A percentile compares a stretch with the other conserved stretches of the same genome.
phyloP scores from a whole-genome alignment of 1,140 invertebrate genomes.

The Lepidurus packardi region DNA sequence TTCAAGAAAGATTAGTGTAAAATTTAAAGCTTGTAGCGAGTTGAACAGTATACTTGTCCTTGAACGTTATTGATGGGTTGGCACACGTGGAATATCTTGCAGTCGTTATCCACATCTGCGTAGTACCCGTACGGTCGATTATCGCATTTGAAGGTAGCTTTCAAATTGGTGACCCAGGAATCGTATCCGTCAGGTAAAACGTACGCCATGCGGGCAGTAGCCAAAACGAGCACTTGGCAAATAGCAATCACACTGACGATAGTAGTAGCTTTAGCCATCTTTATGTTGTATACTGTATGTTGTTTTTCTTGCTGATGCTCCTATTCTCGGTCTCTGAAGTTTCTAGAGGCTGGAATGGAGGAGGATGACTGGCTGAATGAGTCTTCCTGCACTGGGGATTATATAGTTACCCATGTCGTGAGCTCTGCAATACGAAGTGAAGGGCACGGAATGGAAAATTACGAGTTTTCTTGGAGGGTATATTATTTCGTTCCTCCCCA shows the following conservation, averaged over 20 bases:
- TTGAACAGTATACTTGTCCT: conserved; percentile 34
- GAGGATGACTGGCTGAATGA: not conserved
- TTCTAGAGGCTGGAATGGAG: not conserved
- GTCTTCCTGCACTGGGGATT: not conserved
- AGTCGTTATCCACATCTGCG: conserved; percentile 45
- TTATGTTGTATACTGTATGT: not conserved
- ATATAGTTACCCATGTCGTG: not conserved
- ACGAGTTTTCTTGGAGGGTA: not conserved
- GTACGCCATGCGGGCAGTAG: conserved; percentile 36
- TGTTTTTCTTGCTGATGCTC: not conserved
- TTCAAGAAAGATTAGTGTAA: not conserved
- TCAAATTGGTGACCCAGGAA: conserved; percentile 37
- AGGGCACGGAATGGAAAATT: not conserved
- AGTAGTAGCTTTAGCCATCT: not conserved
- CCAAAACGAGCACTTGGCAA: conserved; percentile 23
- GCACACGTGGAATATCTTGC: conserved; percentile 45
- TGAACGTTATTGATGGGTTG: conserved; percentile 38
- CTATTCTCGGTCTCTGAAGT: not conserved
- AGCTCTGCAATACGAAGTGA: not conserved
- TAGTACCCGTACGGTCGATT: conserved; percentile 43
- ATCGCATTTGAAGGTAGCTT: conserved; percentile 42
- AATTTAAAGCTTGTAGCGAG: not conserved
- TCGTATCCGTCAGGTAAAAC: conserved; percentile 40
- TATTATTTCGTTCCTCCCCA: not conserved
- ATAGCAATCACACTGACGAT: not conserved